Evolutionary conservation across 1,140 invertebrate genomes (phyloP).

Genomic region (Drosophila eugracilis): DNA sequence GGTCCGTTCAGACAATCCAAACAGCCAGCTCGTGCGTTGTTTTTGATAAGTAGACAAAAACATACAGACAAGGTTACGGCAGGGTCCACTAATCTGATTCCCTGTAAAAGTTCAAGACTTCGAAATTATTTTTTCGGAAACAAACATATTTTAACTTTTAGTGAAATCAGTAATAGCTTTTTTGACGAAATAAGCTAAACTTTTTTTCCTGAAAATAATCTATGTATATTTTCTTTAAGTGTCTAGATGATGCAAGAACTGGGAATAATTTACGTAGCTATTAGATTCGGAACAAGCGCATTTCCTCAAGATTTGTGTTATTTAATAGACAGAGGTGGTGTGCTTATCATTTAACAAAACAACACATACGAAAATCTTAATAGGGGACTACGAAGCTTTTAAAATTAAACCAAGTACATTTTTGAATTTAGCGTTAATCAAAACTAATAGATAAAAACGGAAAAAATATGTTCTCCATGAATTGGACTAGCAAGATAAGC

Average conservation of each 20-base stretch:
- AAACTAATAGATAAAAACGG: not conserved
- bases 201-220: too few relatives aligned
- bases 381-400: not conserved
- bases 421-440: not conserved
- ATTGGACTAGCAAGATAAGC: not conserved
- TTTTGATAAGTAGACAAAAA: slow-evolving; percentile 36
- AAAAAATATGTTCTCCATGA: not conserved
- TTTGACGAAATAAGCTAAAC: too few relatives aligned
- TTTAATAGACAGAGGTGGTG: not conserved
- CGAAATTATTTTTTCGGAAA: not conserved
- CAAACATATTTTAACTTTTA: not conserved
- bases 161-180: too few relatives aligned
- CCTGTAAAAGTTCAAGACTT: not conserved
- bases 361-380: not conserved
- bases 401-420: not conserved
- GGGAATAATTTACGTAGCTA: not conserved
- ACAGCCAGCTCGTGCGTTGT: slow-evolving; percentile 17
- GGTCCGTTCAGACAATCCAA: slow-evolving; percentile 26
- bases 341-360: slow-evolving; percentile 27
- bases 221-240: too few relatives aligned
- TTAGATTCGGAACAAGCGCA: slow-evolving; percentile 1
- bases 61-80: not conserved
- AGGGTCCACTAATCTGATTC: slow-evolving; percentile 5
- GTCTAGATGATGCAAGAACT: not conserved
- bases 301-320: slow-evolving; percentile 7